Percentiles rank a stretch among this genome's conserved stretches.
phyloP scores from a whole-genome alignment of 2,888 invertebrate species.

The Oxytorus armatus region DNA sequence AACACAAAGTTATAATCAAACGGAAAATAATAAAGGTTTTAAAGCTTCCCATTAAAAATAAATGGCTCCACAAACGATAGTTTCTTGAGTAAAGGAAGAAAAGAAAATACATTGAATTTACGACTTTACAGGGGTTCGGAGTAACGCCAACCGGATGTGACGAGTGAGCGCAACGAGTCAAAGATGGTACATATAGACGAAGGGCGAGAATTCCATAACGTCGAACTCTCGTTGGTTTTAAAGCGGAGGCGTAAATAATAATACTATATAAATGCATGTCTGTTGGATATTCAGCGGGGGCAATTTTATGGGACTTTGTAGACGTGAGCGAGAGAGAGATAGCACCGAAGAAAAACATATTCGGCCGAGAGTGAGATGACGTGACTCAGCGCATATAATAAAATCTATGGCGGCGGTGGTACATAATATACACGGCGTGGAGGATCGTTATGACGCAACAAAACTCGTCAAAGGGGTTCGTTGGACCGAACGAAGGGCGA shows the following conservation, averaged over 20 bases:
- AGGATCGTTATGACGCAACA: slow-evolving; percentile 54
- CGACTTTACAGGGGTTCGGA: background rate
- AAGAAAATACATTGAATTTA: slow-evolving; percentile 23
- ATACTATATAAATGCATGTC: slow-evolving; percentile 34
- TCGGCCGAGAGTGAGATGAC: too few relatives aligned
- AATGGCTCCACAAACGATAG: background rate
- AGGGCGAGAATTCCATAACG: slow-evolving; percentile 38
- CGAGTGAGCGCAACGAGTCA: slow-evolving; percentile 27
- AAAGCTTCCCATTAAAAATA: background rate
- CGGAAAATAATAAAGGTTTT: slow-evolving; percentile 1
- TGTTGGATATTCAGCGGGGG: background rate
- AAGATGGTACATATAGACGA: too few relatives aligned
- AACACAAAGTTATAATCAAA: background rate
- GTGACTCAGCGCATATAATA: slow-evolving; percentile 50
- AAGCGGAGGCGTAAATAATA: slow-evolving; percentile 50
- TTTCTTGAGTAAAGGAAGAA: background rate
- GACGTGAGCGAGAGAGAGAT: background rate
- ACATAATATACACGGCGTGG: slow-evolving; percentile 12
- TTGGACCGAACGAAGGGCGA: slow-evolving; percentile 56
- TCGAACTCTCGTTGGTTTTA: slow-evolving; percentile 28
- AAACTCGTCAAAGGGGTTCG: slow-evolving; percentile 46
- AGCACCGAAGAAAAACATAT: slow-evolving; percentile 20
- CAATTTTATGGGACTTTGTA: slow-evolving; percentile 47
- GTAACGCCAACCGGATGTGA: slow-evolving; percentile 43
- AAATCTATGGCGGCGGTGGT: slow-evolving; percentile 23